Evolutionary conservation across 1,140 invertebrate genomes (phyloP).

Genomic region (Dendroctonus valens): DNA sequence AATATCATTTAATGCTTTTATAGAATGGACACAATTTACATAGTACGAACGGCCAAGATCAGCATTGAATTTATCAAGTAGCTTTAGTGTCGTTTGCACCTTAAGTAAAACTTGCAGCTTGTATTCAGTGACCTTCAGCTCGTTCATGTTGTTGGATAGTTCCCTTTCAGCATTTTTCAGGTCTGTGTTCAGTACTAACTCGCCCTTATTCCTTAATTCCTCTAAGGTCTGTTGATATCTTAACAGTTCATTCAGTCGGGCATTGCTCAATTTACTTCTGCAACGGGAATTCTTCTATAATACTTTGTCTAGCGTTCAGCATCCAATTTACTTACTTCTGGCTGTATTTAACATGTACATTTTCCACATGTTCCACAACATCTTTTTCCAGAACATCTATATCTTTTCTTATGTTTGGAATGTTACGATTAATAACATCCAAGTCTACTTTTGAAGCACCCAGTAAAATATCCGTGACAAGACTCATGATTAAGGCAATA

Average conservation of each 20-base stretch:
- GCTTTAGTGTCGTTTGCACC: conserved; percentile 54
- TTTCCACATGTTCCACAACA: conserved; percentile 55
- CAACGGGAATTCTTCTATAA: conserved; percentile 4
- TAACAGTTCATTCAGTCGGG: conserved; percentile 51
- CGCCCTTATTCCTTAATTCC: conserved; percentile 54
- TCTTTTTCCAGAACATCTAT: conserved; percentile 58
- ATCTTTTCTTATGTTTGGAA: conserved; percentile 55
- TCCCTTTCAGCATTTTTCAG: conserved; percentile 56
- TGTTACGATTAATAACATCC: conserved; percentile 53
- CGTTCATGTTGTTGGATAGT: conserved; percentile 54
- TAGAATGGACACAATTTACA: conserved; percentile 52
- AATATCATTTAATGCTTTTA: conserved; percentile 53
- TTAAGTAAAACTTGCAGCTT: conserved; percentile 55
- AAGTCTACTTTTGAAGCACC: conserved; percentile 46
- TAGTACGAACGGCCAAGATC: conserved; percentile 52
- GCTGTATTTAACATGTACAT: conserved; percentile 57
- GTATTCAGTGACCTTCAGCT: conserved; percentile 56
- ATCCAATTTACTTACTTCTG: conserved; percentile 40
- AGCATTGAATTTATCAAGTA: conserved; percentile 53
- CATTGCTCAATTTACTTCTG: conserved; percentile 53
- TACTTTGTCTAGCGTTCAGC: neutral
- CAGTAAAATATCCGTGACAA: conserved; percentile 37
- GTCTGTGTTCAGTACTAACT: conserved; percentile 59
- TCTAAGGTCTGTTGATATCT: conserved; percentile 52
- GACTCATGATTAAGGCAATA: conserved; percentile 33